Percentiles rank a stretch among this genome's conserved stretches.
These are phyloP conservation scores for Cheilosia impressa DNA, from an alignment of 2,888 invertebrate species.

Conservation along the genomic window DNA sequence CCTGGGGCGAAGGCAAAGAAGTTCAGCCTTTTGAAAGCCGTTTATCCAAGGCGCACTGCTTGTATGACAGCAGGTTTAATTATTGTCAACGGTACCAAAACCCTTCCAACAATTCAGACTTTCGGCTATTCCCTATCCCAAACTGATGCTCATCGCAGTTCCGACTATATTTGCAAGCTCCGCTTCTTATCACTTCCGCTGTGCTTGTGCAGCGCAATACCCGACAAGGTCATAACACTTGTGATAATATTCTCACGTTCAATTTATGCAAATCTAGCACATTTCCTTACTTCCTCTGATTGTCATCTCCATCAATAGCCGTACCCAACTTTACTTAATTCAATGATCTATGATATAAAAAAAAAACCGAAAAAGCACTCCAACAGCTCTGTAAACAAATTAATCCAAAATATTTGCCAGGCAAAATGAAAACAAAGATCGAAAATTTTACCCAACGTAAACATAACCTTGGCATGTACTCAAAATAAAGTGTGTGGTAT, in stretches of 20 bases:
- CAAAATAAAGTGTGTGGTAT: conserved; percentile 59
- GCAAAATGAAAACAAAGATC: no score
- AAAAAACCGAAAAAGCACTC: not conserved
- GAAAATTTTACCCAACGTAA: conserved; percentile 10
- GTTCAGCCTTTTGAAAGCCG: no score
- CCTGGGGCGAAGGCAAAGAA: no score
- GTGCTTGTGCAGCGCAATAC: not conserved
- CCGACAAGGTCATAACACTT: conserved; percentile 11
- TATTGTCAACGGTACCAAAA: no score
- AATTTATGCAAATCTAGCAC: not conserved
- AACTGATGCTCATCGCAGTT: not conserved
- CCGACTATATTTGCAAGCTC: not conserved
- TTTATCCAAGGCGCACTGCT: no score
- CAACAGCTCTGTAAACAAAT: conserved; percentile 15
- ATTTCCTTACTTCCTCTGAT: conserved; percentile 27
- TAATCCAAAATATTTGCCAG: conserved; percentile 7
- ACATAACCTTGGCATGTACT: conserved; percentile 68
- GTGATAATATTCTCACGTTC: not conserved
- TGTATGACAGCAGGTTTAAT: no score
- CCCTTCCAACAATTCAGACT: no score
- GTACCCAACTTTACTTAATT: conserved; percentile 10
- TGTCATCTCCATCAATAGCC: conserved; percentile 3
- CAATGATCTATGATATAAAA: conserved; percentile 2
- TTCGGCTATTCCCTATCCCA: no score
- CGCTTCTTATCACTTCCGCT: not conserved